Percentiles rank a stretch among this genome's conserved stretches.
These are phyloP conservation scores for Holothuria leucospilota DNA, from an alignment of 53 echinoderm and acorn worm genomes.

Conservation along the genomic window DNA sequence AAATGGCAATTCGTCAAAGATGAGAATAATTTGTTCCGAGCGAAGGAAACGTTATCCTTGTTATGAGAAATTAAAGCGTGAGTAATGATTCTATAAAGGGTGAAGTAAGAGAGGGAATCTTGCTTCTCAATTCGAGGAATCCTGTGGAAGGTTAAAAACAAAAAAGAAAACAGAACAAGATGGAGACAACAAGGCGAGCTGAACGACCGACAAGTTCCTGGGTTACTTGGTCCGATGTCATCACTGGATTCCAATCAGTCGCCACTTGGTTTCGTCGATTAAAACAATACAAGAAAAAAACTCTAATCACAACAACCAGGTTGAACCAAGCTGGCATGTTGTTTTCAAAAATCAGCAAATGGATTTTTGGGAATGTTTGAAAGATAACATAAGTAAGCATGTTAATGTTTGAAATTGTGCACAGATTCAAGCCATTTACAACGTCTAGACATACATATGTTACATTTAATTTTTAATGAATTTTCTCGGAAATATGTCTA, in stretches of 20 bases:
- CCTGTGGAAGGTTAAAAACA: neutral
- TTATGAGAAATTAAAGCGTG: slow-evolving; percentile 42
- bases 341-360: no score
- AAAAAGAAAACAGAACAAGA: neutral
- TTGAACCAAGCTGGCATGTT: no score
- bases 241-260: slow-evolving; percentile 9
- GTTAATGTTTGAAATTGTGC: no score
- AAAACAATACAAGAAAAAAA: no score
- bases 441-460: no score
- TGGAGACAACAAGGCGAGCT: slow-evolving; percentile 13
- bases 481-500: no score
- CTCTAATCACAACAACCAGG: no score
- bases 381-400: no score
- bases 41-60: slow-evolving; percentile 32
- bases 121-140: neutral
- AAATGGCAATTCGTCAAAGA: slow-evolving; percentile 24
- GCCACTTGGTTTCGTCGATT: no score
- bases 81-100: slow-evolving; percentile 36
- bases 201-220: slow-evolving; percentile 23
- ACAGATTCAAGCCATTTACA: no score
- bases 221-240: slow-evolving; percentile 19
- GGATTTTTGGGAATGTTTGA: no score
- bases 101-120: neutral
- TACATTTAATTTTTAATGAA: no score
- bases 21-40: slow-evolving; percentile 41